Conservation (phyloP, 2,797 vertebrate species). For the Myripristis jacobus region DNA sequence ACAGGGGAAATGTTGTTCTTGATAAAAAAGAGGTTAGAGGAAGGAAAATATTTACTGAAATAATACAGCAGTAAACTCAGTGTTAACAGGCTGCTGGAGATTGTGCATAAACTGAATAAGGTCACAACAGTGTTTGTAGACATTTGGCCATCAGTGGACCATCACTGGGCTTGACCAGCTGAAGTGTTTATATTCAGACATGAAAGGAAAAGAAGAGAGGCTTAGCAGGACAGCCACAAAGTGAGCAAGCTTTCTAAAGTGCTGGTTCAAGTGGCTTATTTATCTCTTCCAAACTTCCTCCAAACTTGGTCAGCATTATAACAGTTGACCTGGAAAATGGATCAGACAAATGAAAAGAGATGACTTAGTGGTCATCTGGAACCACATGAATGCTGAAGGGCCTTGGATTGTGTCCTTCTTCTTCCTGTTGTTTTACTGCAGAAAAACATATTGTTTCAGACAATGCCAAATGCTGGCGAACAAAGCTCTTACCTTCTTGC, state of each 20-base stretch:
- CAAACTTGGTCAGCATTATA: constrained; percentile 1
- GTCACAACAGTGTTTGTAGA: neutral
- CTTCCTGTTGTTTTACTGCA: neutral
- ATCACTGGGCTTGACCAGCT: neutral
- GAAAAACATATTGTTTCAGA: neutral
- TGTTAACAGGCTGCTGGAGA: neutral
- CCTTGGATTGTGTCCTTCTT: neutral
- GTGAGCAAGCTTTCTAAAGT: neutral
- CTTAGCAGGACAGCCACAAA: neutral
- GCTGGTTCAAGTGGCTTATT: constrained; percentile 2
- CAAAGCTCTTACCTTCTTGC: constrained; percentile 89
- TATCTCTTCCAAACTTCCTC: neutral
- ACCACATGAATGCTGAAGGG: neutral
- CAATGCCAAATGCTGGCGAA: neutral
- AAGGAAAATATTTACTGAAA: neutral
- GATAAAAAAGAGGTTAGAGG: neutral
- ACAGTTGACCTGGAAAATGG: neutral
- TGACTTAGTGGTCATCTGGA: constrained; percentile 13
- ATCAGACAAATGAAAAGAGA: constrained; percentile 6
- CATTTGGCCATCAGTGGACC: neutral
- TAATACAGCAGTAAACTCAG: neutral
- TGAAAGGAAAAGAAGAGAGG: neutral
- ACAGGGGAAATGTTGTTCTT: too few relatives aligned
- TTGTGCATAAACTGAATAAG: neutral
- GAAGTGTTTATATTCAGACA: neutral